Evolutionary conservation across 2,797 vertebrate species (phyloP).

Genomic region (Triplophysa yarkandensis): DNA sequence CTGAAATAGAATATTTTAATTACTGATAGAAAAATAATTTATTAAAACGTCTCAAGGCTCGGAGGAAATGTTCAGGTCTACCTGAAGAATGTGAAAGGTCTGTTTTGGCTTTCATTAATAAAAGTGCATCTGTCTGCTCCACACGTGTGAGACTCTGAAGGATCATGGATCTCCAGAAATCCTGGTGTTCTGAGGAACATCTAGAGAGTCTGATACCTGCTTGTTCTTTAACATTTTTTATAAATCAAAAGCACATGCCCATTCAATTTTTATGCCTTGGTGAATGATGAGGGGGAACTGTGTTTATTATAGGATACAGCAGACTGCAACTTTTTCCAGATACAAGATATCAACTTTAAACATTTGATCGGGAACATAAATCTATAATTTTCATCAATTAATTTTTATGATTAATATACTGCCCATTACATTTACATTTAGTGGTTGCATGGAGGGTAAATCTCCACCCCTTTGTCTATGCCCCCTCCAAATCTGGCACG

Average conservation of each 20-base stretch:
- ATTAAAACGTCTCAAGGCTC: background rate
- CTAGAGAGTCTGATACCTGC: constrained; percentile 33
- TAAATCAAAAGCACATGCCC: constrained; percentile 26
- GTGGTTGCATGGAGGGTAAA: constrained; percentile 8
- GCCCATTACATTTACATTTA: background rate
- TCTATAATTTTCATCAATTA: background rate
- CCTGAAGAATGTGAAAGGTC: constrained; percentile 56
- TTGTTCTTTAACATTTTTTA: constrained; percentile 26
- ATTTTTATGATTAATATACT: background rate
- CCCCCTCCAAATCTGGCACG: constrained; percentile 77
- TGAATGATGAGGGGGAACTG: background rate
- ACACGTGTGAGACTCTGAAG: constrained; percentile 66
- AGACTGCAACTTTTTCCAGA: background rate
- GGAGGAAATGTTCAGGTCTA: constrained; percentile 52
- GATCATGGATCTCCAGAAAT: constrained; percentile 47
- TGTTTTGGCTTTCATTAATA: constrained; percentile 66
- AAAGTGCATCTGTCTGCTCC: constrained; percentile 68
- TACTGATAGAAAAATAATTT: background rate
- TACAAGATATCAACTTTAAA: background rate
- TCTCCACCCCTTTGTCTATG: constrained; percentile 49
- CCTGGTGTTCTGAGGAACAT: constrained; percentile 5
- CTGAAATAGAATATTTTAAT: background rate
- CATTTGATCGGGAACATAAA: background rate
- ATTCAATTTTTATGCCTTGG: background rate
- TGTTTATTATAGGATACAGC: background rate